Conservation (phyloP, 2,113 vertebrate genomes). For the Gavia stellata region DNA sequence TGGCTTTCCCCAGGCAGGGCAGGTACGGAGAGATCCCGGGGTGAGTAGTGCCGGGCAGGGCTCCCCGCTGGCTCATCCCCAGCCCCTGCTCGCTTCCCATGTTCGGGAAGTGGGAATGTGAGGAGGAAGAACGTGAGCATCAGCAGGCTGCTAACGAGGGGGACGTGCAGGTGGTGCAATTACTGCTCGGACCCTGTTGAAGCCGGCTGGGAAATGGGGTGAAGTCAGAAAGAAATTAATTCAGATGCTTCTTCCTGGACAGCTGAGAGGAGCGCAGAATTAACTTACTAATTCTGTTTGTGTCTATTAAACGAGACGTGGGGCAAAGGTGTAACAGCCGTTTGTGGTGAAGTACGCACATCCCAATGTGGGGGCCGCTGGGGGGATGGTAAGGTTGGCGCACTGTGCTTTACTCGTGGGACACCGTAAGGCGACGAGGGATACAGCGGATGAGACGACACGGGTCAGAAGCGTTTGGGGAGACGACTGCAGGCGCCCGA, state of each 20-base stretch:
- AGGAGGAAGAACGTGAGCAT: fast-evolving
- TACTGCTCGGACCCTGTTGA: too few species aligned
- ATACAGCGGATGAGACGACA: neutral
- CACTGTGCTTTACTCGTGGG: fast-evolving
- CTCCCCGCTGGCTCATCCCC: neutral
- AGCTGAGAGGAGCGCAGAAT: neutral
- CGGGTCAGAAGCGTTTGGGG: too few species aligned
- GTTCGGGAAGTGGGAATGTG: fast-evolving
- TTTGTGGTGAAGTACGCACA: too few species aligned
- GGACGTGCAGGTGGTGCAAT: neutral
- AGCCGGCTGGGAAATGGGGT: neutral
- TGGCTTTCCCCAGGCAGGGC: fast-evolving
- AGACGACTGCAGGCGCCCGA: fast-evolving
- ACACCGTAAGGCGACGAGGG: too few species aligned
- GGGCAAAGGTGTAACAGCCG: neutral
- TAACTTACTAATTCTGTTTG: neutral
- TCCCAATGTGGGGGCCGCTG: neutral
- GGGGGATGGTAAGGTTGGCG: fast-evolving
- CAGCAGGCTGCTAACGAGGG: too few species aligned
- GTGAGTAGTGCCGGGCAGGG: fast-evolving
- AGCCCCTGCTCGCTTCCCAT: neutral
- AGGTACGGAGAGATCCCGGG: too few species aligned
- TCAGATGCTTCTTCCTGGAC: neutral
- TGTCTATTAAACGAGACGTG: neutral
- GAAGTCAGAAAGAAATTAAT: neutral